Evolutionary conservation across 2,797 vertebrate genomes (phyloP), one percentile per base, ranked within the genome.

Genomic region (Eulemur coronatus): DNA sequence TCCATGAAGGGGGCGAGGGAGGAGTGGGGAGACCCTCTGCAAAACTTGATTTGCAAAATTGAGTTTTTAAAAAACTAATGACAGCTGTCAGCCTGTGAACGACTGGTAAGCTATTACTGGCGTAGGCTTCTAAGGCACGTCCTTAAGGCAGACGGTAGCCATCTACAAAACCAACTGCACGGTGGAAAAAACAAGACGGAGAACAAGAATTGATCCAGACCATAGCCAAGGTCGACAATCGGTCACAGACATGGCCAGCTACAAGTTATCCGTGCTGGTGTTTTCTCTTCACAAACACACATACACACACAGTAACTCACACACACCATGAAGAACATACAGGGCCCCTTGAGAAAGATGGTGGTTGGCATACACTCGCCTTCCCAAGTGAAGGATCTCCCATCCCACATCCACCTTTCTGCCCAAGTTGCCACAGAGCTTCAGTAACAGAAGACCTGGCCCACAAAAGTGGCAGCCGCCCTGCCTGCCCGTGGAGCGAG

Each of bases 31-130:
- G 61, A 63, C 80, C 72, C 55, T 95, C 75, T 92, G 94, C 65
- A 93, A 89, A 89, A 82, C 78, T 84, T 85, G 18, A 81, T 46
- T 85, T 52, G n/a, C 43, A 93, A 96, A 96, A 85, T 55, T 84
- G 13, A 81, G 41, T 52, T 91, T 91, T 82, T 26, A 0, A 73
- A 72, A 79, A 69, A 80, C 50, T 52, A 92, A 67, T 9, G 30
- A 84, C n/a, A 43, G 30, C 69, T 84, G 52, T 65, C 55, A 79
- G 33, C 52, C 69, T 95, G 63, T 69, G 61, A 72, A 50, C 1
- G 30, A 35, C 38, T 2, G 9, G 70, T 22, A 50, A 76, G 35
- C 46, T 86, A 30, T 15, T 61, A 92, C 84, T 75, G 59, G 50
- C 35, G 4, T 0, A 17, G 70, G 65, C n/a, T 91, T 46, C 2